phyloP scores from a whole-genome alignment of 2,113 vertebrate species.

The Puma concolor region DNA sequence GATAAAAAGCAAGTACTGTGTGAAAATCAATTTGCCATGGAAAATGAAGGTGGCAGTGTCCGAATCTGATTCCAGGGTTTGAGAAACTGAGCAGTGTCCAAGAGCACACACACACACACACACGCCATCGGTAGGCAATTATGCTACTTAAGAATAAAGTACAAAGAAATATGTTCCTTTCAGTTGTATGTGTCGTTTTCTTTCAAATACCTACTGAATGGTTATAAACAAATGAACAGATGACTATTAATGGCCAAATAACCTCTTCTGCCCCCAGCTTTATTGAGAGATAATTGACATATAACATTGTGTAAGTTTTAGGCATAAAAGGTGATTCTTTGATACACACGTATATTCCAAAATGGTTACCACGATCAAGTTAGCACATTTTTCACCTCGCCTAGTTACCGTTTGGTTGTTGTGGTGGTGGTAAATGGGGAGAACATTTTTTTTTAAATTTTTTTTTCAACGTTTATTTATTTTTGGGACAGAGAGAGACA shows the following conservation, averaged over 20 bases:
- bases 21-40: background rate
- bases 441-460: too few relatives aligned
- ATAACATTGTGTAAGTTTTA: background rate
- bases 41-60: too few relatives aligned
- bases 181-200: background rate
- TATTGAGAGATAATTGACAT: background rate
- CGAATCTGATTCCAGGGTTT: background rate
- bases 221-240: background rate
- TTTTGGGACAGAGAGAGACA: too few relatives aligned
- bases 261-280: background rate
- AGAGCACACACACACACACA: fast-evolving
- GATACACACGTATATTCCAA: background rate
- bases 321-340: background rate
- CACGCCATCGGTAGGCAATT: background rate
- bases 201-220: background rate
- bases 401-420: background rate
- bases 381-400: background rate
- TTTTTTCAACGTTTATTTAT: too few relatives aligned
- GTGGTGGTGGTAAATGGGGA: too few relatives aligned
- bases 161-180: background rate
- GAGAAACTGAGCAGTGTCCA: background rate
- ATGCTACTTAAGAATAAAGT: background rate
- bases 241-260: background rate
- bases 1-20: background rate
- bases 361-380: background rate